Evolutionary conservation across 2,888 invertebrate genomes (phyloP), one percentile per base, ranked within the genome.

Genomic region (Malacosoma neustria): DNA sequence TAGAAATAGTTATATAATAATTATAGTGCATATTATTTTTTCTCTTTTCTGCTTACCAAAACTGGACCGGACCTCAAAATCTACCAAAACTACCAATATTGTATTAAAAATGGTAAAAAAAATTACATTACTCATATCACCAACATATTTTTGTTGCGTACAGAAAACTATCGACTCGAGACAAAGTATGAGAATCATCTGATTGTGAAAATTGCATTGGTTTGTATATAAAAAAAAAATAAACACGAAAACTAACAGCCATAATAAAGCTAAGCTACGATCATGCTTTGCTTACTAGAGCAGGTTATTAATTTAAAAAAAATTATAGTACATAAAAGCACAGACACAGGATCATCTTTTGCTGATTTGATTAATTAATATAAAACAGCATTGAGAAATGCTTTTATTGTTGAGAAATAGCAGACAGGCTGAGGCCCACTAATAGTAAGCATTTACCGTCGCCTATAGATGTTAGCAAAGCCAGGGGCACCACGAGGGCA

Each of bases 121-220:
- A 43, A 33, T 3, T 29, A 11, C 11, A 22, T 31, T 31, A 11
- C 11, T 11, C n/a, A 14, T 36, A 11, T 14, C 22, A 30, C 22
- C 30, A 32, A 46, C 43, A 37, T 87, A n/a, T 22, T 22, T 22
- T 22, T 22, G 22, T 22, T 22, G 22, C 22, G 6, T 22, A 88
- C 90, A 98, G 98, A 98, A 89, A 98, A 98, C 89, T 97, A 98
- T 89, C 93, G 97, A 61, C 92, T 97, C 76, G 96, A 97, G 88
- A 96, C 97, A 79, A 94, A 96, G 82, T 97, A 97, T 88, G 97
- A 98, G 88, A 97, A 97, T 81, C 96, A 98, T 87, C 92, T 98
- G 80, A 97, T 98, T 87, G 93, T 95, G 85, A 98, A 98, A 91
- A 94, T 98, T 84, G 95, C 97, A 68, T 90, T 98, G 91, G 93